A percentile compares a stretch with the other conserved stretches of the same genome.
These are phyloP conservation scores for Gasterosteus aculeatus DNA, from an alignment of 2,113 vertebrate species.

Conservation along the genomic window DNA sequence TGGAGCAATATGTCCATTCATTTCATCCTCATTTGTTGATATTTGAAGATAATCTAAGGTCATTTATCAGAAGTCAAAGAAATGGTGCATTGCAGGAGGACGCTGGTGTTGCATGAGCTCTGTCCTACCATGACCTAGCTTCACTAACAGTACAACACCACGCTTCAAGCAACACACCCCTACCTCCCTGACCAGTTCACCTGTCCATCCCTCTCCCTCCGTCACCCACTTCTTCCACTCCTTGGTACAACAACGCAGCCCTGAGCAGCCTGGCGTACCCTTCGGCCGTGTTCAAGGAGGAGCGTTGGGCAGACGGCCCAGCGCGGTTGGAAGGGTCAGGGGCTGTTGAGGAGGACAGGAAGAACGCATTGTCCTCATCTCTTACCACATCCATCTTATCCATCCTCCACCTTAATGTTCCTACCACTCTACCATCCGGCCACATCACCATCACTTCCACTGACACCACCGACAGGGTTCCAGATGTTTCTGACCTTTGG, in stretches of 20 bases:
- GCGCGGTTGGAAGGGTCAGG: constrained; percentile 75
- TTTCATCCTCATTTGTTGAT: constrained; percentile 20
- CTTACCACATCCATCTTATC: constrained; percentile 90
- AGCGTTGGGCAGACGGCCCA: constrained; percentile 88
- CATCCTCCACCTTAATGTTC: constrained; percentile 87
- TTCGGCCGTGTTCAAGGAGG: constrained; percentile 85
- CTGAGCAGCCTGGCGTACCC: constrained; percentile 92
- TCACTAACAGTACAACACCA: neutral
- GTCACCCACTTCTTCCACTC: constrained; percentile 65
- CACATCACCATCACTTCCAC: constrained; percentile 28
- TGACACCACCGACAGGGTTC: constrained; percentile 33
- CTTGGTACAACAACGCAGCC: constrained; percentile 78
- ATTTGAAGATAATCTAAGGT: constrained; percentile 4
- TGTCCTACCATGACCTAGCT: constrained; percentile 39
- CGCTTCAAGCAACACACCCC: neutral
- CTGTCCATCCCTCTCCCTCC: constrained; percentile 75
- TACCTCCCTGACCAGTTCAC: constrained; percentile 69
- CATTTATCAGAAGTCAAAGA: constrained; percentile 44
- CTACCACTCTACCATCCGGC: constrained; percentile 80
- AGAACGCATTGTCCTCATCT: constrained; percentile 83
- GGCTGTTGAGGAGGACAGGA: constrained; percentile 86
- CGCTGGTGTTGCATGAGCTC: constrained; percentile 29
- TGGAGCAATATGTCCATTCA: constrained; percentile 17
- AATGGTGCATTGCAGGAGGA: constrained; percentile 61
- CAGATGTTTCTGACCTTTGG: constrained; percentile 59